A percentile compares a stretch with the other conserved stretches of the same genome.
Evolutionary conservation across 2,888 invertebrate genomes (phyloP).

Genomic region (Chromoteleia sp.): DNA sequence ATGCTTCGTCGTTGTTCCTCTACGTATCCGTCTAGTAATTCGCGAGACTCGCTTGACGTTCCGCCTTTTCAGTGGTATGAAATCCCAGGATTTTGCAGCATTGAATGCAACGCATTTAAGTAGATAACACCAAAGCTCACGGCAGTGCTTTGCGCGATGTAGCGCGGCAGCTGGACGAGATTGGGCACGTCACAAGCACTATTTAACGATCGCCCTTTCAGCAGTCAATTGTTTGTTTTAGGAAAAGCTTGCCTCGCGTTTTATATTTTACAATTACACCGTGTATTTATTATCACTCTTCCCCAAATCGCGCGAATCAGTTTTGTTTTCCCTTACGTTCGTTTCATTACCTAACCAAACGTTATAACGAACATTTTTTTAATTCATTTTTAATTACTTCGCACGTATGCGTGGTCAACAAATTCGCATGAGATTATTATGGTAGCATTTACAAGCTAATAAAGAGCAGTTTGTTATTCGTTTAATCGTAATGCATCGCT

Average conservation of each 20-base stretch:
- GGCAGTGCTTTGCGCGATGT: constrained; percentile 44
- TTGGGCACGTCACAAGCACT: constrained; percentile 57
- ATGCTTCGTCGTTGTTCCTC: constrained; percentile 41
- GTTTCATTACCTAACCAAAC: constrained; percentile 4
- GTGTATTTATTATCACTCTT: constrained; percentile 43
- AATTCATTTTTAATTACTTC: too few relatives aligned
- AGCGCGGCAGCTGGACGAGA: constrained; percentile 47
- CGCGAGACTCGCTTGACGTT: constrained; percentile 58
- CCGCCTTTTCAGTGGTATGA: constrained; percentile 59
- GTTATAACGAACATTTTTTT: constrained; percentile 27
- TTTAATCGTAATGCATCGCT: too few relatives aligned
- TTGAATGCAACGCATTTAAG: constrained; percentile 64
- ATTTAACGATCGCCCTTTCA: constrained; percentile 62
- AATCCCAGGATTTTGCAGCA: constrained; percentile 62
- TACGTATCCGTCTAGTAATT: constrained; percentile 61
- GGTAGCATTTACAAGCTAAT: too few relatives aligned
- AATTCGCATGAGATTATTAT: too few relatives aligned
- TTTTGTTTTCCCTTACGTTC: constrained; percentile 19
- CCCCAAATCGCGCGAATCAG: constrained; percentile 16
- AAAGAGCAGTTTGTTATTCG: too few relatives aligned
- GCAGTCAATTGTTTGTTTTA: constrained; percentile 59
- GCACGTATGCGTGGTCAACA: too few relatives aligned
- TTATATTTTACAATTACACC: constrained; percentile 41
- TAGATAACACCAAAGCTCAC: constrained; percentile 62
- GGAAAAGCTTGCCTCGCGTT: constrained; percentile 22